These are phyloP conservation scores for Bembecia ichneumoniformis DNA, from an alignment of 2,888 invertebrate species.

Conservation along the genomic window DNA sequence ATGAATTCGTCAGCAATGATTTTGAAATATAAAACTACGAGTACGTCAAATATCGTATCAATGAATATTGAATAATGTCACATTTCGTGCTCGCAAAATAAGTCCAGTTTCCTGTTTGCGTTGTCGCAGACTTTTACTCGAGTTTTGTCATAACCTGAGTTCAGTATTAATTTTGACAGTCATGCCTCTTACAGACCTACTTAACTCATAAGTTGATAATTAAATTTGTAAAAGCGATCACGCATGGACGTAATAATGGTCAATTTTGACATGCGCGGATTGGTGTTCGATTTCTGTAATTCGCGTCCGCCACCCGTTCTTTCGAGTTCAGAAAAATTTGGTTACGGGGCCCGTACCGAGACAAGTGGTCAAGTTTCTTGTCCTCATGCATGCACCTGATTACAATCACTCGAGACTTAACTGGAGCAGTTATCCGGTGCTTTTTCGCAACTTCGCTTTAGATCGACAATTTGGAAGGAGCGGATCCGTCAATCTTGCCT, in stretches of 20 bases:
- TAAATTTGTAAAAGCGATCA: slow-evolving; percentile 30
- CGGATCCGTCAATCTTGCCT: slow-evolving; percentile 39
- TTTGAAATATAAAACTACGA: background rate
- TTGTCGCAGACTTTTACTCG: slow-evolving; percentile 5
- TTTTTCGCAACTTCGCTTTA: slow-evolving; percentile 26
- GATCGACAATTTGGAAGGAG: slow-evolving; percentile 18
- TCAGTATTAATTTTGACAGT: slow-evolving; percentile 16
- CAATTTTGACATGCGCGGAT: slow-evolving; percentile 16
- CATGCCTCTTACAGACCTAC: slow-evolving; percentile 16
- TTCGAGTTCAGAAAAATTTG: slow-evolving; percentile 15
- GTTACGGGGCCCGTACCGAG: slow-evolving; percentile 1
- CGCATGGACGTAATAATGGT: slow-evolving; percentile 10
- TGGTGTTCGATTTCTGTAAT: slow-evolving; percentile 24
- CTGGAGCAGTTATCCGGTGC: slow-evolving; percentile 34
- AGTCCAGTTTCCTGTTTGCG: slow-evolving; percentile 4
- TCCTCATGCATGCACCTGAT: slow-evolving; percentile 22
- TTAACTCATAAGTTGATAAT: slow-evolving; percentile 21
- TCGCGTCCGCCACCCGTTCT: background rate
- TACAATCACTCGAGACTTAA: slow-evolving; percentile 42
- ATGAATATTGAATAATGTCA: background rate
- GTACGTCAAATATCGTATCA: background rate
- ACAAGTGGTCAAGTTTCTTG: slow-evolving; percentile 18
- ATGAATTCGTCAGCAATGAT: background rate
- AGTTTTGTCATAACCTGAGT: slow-evolving; percentile 13
- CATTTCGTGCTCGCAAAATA: background rate